A percentile compares a stretch with the other conserved stretches of the same genome.
Evolutionary conservation across 1,140 invertebrate genomes (phyloP).

Genomic region (Pseudomyrmex pallidus): DNA sequence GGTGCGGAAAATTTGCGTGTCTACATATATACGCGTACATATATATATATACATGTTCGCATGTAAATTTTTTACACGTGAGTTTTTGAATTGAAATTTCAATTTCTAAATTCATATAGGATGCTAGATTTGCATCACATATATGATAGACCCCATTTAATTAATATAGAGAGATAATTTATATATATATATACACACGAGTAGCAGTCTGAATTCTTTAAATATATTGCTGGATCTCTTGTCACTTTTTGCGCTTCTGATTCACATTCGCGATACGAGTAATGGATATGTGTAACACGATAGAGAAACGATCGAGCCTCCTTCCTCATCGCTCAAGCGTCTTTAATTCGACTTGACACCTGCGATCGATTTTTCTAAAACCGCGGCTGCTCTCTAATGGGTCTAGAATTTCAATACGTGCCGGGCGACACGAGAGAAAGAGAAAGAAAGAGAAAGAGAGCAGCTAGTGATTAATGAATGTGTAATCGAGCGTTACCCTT

Average conservation of each 20-base stretch:
- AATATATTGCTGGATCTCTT: no score
- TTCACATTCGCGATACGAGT: no score
- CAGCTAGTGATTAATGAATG: conserved; percentile 39
- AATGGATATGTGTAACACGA: background rate
- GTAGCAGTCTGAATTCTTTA: no score
- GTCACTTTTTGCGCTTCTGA: background rate
- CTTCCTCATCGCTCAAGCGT: background rate
- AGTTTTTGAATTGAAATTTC: no score
- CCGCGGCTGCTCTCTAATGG: background rate
- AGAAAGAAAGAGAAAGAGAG: background rate
- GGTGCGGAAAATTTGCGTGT: no score
- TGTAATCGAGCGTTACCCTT: conserved; percentile 46
- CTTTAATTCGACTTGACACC: conserved; percentile 9
- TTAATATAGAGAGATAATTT: background rate
- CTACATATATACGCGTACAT: no score
- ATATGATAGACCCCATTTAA: no score
- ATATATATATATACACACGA: no score
- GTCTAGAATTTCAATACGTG: background rate
- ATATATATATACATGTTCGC: no score
- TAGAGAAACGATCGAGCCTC: background rate
- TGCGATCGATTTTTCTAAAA: conserved; percentile 25
- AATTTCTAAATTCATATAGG: no score
- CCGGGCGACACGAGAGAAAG: background rate
- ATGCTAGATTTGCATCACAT: no score
- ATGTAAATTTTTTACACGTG: no score